These are phyloP conservation scores for Calephelis virginiensis DNA, from an alignment of 1,140 invertebrate genomes.

Conservation along the genomic window DNA sequence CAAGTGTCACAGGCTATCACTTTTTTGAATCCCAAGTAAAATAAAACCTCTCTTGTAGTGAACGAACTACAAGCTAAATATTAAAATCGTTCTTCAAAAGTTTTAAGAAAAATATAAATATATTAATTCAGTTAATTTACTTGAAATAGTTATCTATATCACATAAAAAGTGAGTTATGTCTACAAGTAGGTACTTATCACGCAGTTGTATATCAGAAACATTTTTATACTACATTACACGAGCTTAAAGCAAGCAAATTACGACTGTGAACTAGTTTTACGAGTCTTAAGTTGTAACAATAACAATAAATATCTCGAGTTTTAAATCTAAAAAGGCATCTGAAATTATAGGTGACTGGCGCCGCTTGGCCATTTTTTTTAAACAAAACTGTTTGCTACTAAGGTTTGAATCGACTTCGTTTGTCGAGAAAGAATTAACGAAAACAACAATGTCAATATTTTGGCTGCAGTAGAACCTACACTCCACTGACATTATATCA, in stretches of 20 bases:
- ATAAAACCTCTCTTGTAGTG: too few relatives aligned
- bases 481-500: too few relatives aligned
- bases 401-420: constrained; percentile 1
- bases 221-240: constrained; percentile 8
- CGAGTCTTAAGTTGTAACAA: constrained; percentile 20
- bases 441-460: background rate
- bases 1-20: too few relatives aligned
- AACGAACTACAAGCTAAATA: too few relatives aligned
- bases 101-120: too few relatives aligned
- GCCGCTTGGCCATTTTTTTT: constrained; percentile 17
- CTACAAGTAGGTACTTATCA: background rate
- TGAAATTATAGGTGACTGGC: constrained; percentile 34
- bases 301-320: constrained; percentile 31
- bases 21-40: too few relatives aligned
- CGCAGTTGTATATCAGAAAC: background rate
- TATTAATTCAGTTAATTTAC: too few relatives aligned
- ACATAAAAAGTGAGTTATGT: too few relatives aligned
- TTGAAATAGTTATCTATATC: too few relatives aligned
- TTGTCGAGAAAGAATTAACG: background rate
- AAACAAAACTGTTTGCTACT: constrained; percentile 6
- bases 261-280: constrained; percentile 19
- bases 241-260: constrained; percentile 8
- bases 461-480: too few relatives aligned
- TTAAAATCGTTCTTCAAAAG: too few relatives aligned
- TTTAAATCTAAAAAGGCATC: constrained; percentile 36